Evolutionary conservation across 2,888 invertebrate species (phyloP).

Genomic region (Gastracanthus pulcherrimus): DNA sequence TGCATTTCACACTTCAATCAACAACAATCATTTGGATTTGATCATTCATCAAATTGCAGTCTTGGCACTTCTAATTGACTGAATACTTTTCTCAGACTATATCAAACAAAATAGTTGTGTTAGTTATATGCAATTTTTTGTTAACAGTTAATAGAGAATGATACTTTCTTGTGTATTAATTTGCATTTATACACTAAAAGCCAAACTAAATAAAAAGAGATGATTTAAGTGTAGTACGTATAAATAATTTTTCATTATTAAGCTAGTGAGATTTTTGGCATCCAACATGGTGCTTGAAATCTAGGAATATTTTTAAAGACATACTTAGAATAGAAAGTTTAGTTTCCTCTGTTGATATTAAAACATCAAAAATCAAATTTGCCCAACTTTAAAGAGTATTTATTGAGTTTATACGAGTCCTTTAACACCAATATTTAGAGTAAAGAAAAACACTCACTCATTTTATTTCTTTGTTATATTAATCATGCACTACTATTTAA

Average conservation of each 20-base stretch:
- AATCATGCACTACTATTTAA: background rate
- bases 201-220: background rate
- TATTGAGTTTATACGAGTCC: background rate
- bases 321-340: background rate
- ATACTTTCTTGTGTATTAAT: too few species aligned
- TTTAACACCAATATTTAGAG: background rate
- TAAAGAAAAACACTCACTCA: background rate
- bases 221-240: background rate
- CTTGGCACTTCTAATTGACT: background rate
- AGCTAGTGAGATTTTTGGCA: background rate
- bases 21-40: background rate
- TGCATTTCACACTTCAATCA: background rate
- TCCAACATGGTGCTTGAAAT: background rate
- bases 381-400: background rate
- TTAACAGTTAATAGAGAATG: too few species aligned
- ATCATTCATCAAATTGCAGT: background rate
- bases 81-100: background rate
- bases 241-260: background rate
- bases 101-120: too few species aligned
- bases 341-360: background rate
- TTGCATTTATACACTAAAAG: background rate
- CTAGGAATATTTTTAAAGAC: slow-evolving; percentile 1
- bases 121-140: too few species aligned
- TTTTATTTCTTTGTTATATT: background rate
- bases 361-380: background rate